Conservation (phyloP, 1,140 invertebrate genomes). For the Habropoda laboriosa region DNA sequence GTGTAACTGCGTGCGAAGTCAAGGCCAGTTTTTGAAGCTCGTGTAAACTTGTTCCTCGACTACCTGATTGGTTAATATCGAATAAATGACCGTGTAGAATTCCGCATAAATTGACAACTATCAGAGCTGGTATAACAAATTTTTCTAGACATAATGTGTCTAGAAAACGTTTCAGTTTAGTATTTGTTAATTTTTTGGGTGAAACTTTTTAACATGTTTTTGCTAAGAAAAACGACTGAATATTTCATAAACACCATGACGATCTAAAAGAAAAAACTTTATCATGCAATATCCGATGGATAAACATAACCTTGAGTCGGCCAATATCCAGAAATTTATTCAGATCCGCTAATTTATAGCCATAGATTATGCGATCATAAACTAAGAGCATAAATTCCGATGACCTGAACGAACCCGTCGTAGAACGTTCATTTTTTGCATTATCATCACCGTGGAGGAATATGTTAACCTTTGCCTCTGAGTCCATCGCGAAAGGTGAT, state of each 20-base stretch:
- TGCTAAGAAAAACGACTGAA: too few relatives aligned
- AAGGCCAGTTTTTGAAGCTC: slow-evolving; percentile 24
- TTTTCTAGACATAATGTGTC: background rate
- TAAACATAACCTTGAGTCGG: too few relatives aligned
- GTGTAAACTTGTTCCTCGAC: slow-evolving; percentile 16
- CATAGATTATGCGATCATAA: background rate
- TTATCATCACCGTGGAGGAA: background rate
- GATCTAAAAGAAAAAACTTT: too few relatives aligned
- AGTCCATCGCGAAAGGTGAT: background rate
- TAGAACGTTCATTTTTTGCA: background rate
- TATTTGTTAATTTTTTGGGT: too few relatives aligned
- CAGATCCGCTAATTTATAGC: background rate
- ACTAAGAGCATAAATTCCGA: background rate
- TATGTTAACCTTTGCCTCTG: background rate
- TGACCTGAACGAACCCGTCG: background rate
- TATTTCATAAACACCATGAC: too few relatives aligned
- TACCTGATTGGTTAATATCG: slow-evolving; percentile 1
- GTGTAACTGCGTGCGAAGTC: slow-evolving; percentile 2
- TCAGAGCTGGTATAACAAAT: background rate
- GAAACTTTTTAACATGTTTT: background rate
- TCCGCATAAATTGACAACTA: background rate
- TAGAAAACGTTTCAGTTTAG: background rate
- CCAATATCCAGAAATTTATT: background rate
- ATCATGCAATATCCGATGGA: too few relatives aligned
- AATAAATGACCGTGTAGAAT: slow-evolving; percentile 22